Evolutionary conservation across 2,797 vertebrate species (phyloP).

Genomic region (Synanceia verrucosa): DNA sequence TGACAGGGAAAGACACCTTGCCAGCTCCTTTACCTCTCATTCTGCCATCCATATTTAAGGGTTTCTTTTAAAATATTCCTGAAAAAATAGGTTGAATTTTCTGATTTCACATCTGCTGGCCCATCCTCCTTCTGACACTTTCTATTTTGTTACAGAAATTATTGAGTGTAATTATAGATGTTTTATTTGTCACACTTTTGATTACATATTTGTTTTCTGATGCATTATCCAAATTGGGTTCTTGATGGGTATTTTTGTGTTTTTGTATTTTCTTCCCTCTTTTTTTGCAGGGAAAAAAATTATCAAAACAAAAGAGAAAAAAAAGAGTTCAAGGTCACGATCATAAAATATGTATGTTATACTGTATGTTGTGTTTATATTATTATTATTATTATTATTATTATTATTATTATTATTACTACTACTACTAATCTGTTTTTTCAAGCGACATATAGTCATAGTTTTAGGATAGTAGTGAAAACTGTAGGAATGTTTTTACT

Average conservation of each 20-base stretch:
- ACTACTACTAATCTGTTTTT: no score
- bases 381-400: no score
- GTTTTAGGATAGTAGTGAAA: no score
- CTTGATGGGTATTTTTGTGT: no score
- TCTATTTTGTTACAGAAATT: background rate
- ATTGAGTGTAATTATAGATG: background rate
- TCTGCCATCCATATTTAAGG: background rate
- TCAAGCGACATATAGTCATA: no score
- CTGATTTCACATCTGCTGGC: background rate
- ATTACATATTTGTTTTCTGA: background rate
- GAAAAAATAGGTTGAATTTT: background rate
- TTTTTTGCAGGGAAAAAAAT: background rate
- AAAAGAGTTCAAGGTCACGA: no score
- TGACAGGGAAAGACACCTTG: conserved; percentile 27
- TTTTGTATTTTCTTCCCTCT: background rate
- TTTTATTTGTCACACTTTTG: background rate
- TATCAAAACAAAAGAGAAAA: no score
- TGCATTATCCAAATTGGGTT: no score
- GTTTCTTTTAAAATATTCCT: background rate
- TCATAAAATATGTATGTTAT: no score
- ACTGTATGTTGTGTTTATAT: no score
- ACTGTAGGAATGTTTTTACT: no score
- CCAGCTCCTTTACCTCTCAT: background rate
- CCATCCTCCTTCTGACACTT: background rate
- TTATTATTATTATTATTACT: no score